Evolutionary conservation across 2,797 vertebrate species (phyloP), one percentile per base, ranked within the genome.

Genomic region (Octomys mimax): DNA sequence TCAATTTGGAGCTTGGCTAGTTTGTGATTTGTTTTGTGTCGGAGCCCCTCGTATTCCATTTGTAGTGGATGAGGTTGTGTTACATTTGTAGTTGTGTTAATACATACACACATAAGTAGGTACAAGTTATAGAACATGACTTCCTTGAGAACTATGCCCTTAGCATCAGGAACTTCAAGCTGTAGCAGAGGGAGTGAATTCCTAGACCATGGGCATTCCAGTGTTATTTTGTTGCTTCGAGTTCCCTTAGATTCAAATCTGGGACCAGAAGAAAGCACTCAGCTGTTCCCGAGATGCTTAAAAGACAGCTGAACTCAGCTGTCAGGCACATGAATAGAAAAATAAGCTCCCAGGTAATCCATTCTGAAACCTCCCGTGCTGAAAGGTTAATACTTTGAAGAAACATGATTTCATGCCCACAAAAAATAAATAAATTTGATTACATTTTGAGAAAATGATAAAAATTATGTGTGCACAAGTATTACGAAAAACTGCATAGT

Each of bases 261-360:
- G 89, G 68, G 70, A 95, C 92, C 85, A 88, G 86, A 42, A 94
- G 94, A 94, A 96, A 96, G 96, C 21, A 22, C 5, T 95, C 97
- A 98, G 97, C 97, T 98, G 97, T 97, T 97, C 59, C 18, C 28
- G 73, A 75, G 90, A 93, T 84, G 75, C 93, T 97, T 96, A 88
- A 88, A 24, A 97, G 94, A 97, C 97, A 98, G 97, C 97, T 98
- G 97, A 96, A 87, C 64, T 97, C 97, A 97, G 97, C 97, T 98
- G 97, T 97, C 94, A 96, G 1, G 57, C 70, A 95, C 86, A 95
- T 8, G 94, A 96, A 96, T 97, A 97, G 96, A 97, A 96, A 96
- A 89, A 54, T 81, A 92, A 80, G 93, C 96, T 84, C 68, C 84
- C 96, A 97, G 97, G 97, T 97, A 97, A 98, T 96, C 95, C 95